Evolutionary conservation across 2,113 vertebrate genomes (phyloP), one percentile per base, ranked within the genome.

Genomic region (Sebastes fasciatus): DNA sequence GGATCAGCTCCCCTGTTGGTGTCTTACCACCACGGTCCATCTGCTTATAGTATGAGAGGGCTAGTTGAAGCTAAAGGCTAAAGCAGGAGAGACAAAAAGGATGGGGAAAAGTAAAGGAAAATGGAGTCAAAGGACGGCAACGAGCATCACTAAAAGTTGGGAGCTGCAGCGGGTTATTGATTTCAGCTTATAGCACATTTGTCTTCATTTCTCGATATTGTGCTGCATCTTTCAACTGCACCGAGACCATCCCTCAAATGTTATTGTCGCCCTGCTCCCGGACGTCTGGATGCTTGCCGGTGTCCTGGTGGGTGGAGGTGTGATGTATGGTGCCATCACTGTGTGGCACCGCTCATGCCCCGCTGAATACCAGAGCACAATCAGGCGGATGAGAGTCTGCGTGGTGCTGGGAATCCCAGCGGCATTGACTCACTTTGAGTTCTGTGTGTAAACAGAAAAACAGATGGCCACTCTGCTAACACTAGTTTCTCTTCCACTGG

Each of bases 231-330:
- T 46, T 45, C 5, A 8, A 9, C 49, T 54, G 58, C 68, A 2
- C 10, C 0, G 21, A 82, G 34, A 74, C 60, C 14, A 82, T 86
- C 58, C 17, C 61, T 83, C 80, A 77, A 45, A 78, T 46, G 3
- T 60, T 46, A 70, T 55, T 72, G 87, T 42, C 21, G 51, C 43
- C 46, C 70, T 51, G 54, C 66, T 82, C 49, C 57, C 6, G 43
- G 48, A 63, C 8, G 40, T 70, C 78, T 14, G 42, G 54, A 34
- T 4, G 42, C 63, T 67, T 10, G 5, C 69, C 17, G 1, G 8
- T 12, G 64, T 43, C 60, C 64, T 67, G 64, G 80, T 84, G 89
- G 86, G 86, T 40, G 83, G 83, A 89, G 83, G 82, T 65, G 80
- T 82, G 66, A 81, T 77, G 76, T 85, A 72, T 85, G 77, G 72